Base-by-base conservation (phyloP, 2,113 vertebrate genomes). In the Eulacestoma nigropectus region DNA sequence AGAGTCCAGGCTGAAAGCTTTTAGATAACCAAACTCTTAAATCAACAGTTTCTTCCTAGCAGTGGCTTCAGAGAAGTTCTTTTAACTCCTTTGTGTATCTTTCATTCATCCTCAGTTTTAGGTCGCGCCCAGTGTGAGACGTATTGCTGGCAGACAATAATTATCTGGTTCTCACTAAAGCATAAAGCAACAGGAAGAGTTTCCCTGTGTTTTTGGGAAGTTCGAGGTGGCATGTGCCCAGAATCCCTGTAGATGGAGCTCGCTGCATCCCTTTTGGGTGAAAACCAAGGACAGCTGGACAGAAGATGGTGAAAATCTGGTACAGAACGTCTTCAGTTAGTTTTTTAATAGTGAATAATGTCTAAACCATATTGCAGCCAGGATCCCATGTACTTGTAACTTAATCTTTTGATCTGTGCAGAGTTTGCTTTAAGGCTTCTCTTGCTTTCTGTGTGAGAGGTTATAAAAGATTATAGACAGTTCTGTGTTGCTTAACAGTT, bases 221-320 rank as follows among this genome's bases (percentile, higher is more conserved):
- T 35, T 64, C 0, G 26, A n/a, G 44, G 76, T 78, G 69, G 20
- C 5, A 1, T 84, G 41, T 64, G 35, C 88, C 75, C 65, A 57
- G 37, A 74, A 88, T 72, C 83, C 95, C 96, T 62, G 90, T 78
- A 97, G 96, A 42, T 97, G 96, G 95, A 92, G 96, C 96, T 96
- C 90, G 1, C 80, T 72, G 76, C 86, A 32, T 84, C 90, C 65
- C 56, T 84, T 90, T 55, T 25, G 37, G 55, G 44, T 63, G 69
- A 64, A 86, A 80, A 63, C 17, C 69, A 41, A 56, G 68, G 52
- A 75, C 90, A 87, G 56, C 86, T 89, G 64, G 62, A 62, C 33
- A 33, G 50, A 81, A 64, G 68, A 35, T 44, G 0, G 4, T 75
- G 65, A 64, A 94, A 90, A 84, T 72, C 39, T 26, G 52, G 72